phyloP scores from a whole-genome alignment of 2,113 vertebrate genomes.

The Phainopepla nitens region DNA sequence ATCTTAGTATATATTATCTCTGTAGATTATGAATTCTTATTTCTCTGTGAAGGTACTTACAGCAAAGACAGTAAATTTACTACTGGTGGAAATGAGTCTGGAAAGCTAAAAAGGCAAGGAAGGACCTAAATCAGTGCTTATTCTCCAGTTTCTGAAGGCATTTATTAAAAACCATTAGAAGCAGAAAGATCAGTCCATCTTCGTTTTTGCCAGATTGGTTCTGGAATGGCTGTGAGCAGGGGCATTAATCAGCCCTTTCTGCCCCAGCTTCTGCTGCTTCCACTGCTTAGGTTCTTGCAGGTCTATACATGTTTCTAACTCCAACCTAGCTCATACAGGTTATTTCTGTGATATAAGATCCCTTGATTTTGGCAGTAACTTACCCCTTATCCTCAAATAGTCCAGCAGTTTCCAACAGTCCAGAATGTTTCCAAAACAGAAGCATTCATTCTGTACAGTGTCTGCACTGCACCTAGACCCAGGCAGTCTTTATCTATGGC shows the following conservation, averaged over 20 bases:
- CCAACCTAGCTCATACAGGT: background rate
- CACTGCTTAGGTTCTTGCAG: background rate
- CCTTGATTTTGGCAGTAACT: accelerated
- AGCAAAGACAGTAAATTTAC: slow-evolving; percentile 27
- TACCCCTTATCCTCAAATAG: background rate
- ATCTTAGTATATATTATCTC: background rate
- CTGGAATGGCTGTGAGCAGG: background rate
- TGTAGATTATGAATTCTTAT: slow-evolving; percentile 33
- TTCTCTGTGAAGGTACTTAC: slow-evolving; percentile 2
- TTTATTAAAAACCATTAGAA: background rate
- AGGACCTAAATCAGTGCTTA: background rate
- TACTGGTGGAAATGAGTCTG: background rate
- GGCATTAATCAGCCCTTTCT: background rate
- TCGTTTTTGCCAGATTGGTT: background rate
- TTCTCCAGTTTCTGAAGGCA: background rate
- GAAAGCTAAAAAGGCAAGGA: background rate
- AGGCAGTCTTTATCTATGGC: background rate
- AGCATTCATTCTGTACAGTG: background rate
- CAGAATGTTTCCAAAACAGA: background rate
- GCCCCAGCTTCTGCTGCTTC: background rate
- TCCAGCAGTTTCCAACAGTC: background rate
- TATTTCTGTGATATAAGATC: background rate
- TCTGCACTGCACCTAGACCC: background rate
- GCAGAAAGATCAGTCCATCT: background rate
- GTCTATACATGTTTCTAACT: accelerated